Evolutionary conservation across 1,140 invertebrate genomes (phyloP).

Genomic region (Aphis craccivora): DNA sequence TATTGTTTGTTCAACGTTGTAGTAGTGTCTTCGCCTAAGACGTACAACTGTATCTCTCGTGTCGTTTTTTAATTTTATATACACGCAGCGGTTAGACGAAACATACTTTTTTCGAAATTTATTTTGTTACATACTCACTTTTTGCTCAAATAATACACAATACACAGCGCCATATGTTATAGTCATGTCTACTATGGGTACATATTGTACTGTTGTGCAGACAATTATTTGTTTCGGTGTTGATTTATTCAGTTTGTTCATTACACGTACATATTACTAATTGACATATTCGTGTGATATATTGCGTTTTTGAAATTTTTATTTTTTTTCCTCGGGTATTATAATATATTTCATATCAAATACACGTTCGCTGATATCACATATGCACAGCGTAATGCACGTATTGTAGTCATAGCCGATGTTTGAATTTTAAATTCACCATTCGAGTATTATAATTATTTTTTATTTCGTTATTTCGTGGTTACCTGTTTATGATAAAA

Average conservation of each 20-base stretch:
- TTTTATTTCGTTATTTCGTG: not conserved
- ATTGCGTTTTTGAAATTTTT: not conserved
- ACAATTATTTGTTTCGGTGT: constrained; percentile 29
- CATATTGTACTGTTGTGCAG: not conserved
- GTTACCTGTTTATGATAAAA: not conserved
- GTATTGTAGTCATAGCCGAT: not conserved
- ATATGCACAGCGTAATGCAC: not conserved
- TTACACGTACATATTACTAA: constrained; percentile 15
- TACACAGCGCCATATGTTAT: not conserved
- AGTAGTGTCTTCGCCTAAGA: not conserved
- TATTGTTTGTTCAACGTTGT: not conserved
- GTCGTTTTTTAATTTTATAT: not conserved
- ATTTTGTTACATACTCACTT: not conserved
- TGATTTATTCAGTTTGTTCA: constrained; percentile 46
- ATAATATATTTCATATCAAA: constrained; percentile 21
- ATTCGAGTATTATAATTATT: not conserved
- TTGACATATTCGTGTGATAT: constrained; percentile 32
- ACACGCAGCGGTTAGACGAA: not conserved
- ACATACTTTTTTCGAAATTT: not conserved
- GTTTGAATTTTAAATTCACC: not conserved
- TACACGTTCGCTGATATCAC: not conserved
- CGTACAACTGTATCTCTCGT: not conserved
- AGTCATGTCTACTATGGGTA: not conserved
- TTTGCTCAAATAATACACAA: not conserved
- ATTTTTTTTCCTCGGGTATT: not conserved